Evolutionary conservation across 2,888 invertebrate species (phyloP), one percentile per base, ranked within the genome.

Genomic region (Syrphus vitripennis): DNA sequence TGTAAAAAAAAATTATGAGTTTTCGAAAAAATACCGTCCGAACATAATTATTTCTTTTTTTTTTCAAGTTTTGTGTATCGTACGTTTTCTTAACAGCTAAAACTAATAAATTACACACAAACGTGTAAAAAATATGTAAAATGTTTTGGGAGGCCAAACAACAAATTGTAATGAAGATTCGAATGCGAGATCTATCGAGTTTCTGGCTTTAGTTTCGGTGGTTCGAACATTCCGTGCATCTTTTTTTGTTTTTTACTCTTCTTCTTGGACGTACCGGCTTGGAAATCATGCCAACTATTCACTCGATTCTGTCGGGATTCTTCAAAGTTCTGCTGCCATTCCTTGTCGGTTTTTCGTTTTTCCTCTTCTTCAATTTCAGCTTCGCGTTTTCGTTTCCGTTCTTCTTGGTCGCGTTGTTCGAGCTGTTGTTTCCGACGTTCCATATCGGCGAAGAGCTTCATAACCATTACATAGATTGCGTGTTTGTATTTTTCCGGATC

Each of bases 271-370:
- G 92, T 91, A 57, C 94, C 95, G 0, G 97, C 95, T 92, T 97
- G 97, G 91, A 98, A 98, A 31, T 95, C 96, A 90, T 98, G 97
- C 98, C 98, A 98, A 91, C 97, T 98, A 87, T 97, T 97, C 0
- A 98, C 98, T 87, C 98, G 94, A 89, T 95, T 97, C 93, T 98
- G 97, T 87, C 98, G 94, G 53, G 98, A 98, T 93, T 98, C 98
- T 94, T 99, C 99, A 93, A 98, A 99, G 93, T 99, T 99, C 91
- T 98, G 98, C 88, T 98, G 97, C 98, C 98, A 99, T 92, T 99
- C 99, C 89, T 97, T 97, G 90, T 99, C 98, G 61, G 97, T 93
- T 82, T 97, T 96, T 81, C 96, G 94, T 89, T 96, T 96, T 90
- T 98, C 98, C 90, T 98, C 98, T 74, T 97, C 97, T 82, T 97